Conservation (phyloP, 2,113 vertebrate species). For the Glaucomys volans region DNA sequence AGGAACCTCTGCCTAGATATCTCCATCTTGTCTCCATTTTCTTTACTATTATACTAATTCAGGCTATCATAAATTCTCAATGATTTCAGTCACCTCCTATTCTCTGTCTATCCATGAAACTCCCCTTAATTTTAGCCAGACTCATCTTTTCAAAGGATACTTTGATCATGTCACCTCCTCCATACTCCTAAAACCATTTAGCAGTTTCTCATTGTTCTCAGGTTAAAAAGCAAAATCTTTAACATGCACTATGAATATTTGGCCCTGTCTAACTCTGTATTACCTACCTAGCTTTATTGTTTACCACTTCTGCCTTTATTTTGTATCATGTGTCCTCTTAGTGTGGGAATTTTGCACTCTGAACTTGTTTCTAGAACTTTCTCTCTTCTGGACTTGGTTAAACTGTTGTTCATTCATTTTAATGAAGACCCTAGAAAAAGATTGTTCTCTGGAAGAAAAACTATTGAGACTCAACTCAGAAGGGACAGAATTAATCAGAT, state of each 20-base stretch:
- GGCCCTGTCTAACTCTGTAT: not conserved
- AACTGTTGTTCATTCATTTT: conserved; percentile 4
- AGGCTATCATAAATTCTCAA: not conserved
- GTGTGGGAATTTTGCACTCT: not conserved
- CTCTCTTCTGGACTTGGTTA: not conserved
- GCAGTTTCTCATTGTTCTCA: not conserved
- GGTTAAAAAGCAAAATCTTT: conserved; percentile 20
- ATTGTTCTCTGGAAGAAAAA: not conserved
- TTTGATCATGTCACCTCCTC: not conserved
- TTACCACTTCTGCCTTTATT: not conserved
- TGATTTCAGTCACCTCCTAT: not conserved
- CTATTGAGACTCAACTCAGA: not conserved
- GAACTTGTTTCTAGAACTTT: not conserved
- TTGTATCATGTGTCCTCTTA: not conserved
- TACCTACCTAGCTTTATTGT: not conserved
- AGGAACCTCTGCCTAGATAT: not conserved
- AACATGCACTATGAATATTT: not conserved
- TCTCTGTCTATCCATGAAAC: not conserved
- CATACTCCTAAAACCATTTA: not conserved
- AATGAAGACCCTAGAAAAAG: not conserved
- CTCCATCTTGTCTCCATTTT: not conserved
- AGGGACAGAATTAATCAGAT: conserved; percentile 13
- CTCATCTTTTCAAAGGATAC: not conserved
- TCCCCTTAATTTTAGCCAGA: not conserved
- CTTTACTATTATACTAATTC: not conserved